phyloP scores from a whole-genome alignment of 2,888 invertebrate genomes.

The Eustalomyia histrio region DNA sequence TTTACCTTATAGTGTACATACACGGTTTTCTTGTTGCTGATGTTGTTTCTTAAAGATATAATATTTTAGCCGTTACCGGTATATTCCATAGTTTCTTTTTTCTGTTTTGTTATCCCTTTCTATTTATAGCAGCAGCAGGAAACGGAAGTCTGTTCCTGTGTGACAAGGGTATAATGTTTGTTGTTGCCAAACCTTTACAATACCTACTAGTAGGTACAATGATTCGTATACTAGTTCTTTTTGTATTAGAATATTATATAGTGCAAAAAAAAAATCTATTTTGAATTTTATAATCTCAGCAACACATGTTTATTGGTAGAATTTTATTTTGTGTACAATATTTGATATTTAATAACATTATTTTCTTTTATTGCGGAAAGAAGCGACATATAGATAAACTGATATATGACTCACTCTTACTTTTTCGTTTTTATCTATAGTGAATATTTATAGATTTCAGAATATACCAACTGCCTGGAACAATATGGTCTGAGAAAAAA shows the following conservation, averaged over 20 bases:
- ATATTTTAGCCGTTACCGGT: conserved; percentile 43
- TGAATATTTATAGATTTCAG: too few relatives aligned
- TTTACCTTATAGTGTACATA: conserved; percentile 37
- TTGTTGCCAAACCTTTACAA: conserved; percentile 8
- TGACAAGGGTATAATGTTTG: conserved; percentile 56
- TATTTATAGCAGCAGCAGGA: conserved; percentile 38
- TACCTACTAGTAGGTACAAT: too few relatives aligned
- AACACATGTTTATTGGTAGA: conserved; percentile 18
- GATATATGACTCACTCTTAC: too few relatives aligned
- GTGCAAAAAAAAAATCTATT: background rate
- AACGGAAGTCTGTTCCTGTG: conserved; percentile 61
- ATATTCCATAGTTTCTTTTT: background rate
- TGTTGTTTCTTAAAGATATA: conserved; percentile 65
- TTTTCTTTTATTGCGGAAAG: too few relatives aligned
- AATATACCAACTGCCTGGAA: too few relatives aligned
- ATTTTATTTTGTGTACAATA: conserved; percentile 2
- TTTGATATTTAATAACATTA: conserved; percentile 6
- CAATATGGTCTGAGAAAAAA: too few relatives aligned
- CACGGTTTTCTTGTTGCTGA: conserved; percentile 23
- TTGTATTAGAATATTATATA: background rate
- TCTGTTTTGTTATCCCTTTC: background rate
- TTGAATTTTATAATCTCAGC: conserved; percentile 13
- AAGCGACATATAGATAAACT: too few relatives aligned
- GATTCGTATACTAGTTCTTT: background rate
- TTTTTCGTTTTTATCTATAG: too few relatives aligned